Percentiles rank a stretch among this genome's conserved stretches.
These are phyloP conservation scores for Zeugodacus cucurbitae DNA, from an alignment of 1,140 invertebrate species.

Conservation along the genomic window DNA sequence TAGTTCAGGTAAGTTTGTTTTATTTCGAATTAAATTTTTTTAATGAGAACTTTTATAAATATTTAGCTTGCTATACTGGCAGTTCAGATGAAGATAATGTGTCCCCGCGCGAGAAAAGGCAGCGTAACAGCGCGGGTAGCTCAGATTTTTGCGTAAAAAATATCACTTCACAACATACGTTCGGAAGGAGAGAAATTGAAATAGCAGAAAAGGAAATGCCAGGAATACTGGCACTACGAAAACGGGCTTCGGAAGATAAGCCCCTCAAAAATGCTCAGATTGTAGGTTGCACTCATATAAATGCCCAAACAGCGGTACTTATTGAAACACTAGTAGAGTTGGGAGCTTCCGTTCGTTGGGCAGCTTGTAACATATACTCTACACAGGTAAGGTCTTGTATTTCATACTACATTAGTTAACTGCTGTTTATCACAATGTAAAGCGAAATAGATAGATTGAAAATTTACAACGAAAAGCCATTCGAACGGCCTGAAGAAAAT, in stretches of 20 bases:
- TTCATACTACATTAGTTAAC: too few relatives aligned
- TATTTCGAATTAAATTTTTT: not conserved
- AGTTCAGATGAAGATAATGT: conserved; percentile 77
- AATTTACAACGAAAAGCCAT: too few relatives aligned
- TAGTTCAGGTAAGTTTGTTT: conserved; percentile 77
- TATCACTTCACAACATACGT: conserved; percentile 85
- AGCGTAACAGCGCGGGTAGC: conserved; percentile 80
- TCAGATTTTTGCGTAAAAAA: conserved; percentile 90
- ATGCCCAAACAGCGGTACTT: conserved; percentile 95
- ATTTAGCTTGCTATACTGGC: conserved; percentile 84
- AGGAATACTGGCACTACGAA: conserved; percentile 92
- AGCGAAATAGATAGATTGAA: too few relatives aligned
- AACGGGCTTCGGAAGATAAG: conserved; percentile 90
- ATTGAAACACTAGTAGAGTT: conserved; percentile 91
- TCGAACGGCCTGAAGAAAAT: not conserved
- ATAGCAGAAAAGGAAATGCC: conserved; percentile 99
- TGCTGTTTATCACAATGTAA: too few relatives aligned
- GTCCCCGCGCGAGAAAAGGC: conserved; percentile 84
- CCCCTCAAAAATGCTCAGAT: conserved; percentile 94
- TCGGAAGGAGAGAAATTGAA: conserved; percentile 87
- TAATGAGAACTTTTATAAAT: not conserved
- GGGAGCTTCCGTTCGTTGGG: conserved; percentile 92
- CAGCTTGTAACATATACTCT: conserved; percentile 98
- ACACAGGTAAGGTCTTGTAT: conserved; percentile 81
- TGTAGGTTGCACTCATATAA: conserved; percentile 96